Percentiles rank a stretch among this genome's conserved stretches.
phyloP scores from a whole-genome alignment of 2,113 vertebrate genomes.

The Catagonus wagneri region DNA sequence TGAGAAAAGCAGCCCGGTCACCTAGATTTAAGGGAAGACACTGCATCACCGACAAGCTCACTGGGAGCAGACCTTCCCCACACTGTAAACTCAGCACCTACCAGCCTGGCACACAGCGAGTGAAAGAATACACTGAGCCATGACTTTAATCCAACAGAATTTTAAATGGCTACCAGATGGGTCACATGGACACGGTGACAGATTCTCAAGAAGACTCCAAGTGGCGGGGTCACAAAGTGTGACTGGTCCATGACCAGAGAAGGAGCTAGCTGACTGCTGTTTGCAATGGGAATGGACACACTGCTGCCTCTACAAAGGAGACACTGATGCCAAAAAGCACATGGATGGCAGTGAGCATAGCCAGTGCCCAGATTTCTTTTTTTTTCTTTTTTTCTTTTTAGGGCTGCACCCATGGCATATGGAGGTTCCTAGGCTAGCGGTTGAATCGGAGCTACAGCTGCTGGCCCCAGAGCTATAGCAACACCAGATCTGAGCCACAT shows the following conservation, averaged over 20 bases:
- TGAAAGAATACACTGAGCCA: neutral
- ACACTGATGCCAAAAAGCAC: neutral
- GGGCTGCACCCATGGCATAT: no score
- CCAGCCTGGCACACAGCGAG: neutral
- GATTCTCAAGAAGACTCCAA: neutral
- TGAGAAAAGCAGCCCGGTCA: neutral
- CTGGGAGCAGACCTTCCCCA: neutral
- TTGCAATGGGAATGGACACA: neutral
- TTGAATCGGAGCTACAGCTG: no score
- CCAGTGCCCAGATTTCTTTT: neutral
- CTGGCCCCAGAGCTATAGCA: no score
- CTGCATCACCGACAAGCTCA: neutral
- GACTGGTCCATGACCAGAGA: neutral
- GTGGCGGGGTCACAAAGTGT: neutral
- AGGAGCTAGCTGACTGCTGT: neutral
- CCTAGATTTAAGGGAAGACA: neutral
- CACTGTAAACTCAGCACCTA: neutral
- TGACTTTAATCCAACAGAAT: neutral
- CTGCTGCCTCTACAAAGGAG: neutral
- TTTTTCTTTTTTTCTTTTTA: no score
- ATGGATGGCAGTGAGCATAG: neutral
- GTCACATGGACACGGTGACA: neutral
- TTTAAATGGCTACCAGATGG: neutral
- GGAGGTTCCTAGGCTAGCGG: no score
- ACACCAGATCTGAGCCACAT: no score